Evolutionary conservation across 53 echinoderm and acorn worm species (phyloP).

Genomic region (Echinometra lucunter): DNA sequence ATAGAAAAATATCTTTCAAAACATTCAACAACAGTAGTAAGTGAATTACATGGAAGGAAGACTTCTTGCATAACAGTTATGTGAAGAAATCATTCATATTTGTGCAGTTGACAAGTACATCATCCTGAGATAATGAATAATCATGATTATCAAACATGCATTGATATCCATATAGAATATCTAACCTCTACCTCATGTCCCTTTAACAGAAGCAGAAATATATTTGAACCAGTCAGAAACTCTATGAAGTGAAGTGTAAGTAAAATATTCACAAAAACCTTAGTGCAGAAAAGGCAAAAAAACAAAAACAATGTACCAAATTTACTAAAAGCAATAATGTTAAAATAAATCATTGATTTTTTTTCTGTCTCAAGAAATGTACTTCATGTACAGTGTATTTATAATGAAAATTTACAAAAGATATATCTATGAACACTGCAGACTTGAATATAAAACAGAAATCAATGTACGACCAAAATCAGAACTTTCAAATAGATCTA

Average conservation of each 20-base stretch:
- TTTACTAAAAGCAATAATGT: not conserved
- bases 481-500: not conserved
- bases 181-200: not conserved
- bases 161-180: no score
- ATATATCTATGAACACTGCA: not conserved
- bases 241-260: not conserved
- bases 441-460: no score
- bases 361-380: not conserved
- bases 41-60: not conserved
- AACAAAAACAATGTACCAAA: not conserved
- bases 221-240: not conserved
- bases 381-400: not conserved
- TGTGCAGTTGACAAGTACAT: constrained; percentile 15
- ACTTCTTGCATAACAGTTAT: not conserved
- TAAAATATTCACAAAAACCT: not conserved
- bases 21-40: not conserved
- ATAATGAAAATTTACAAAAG: not conserved
- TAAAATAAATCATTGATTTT: not conserved
- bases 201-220: not conserved
- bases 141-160: not conserved
- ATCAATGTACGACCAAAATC: not conserved
- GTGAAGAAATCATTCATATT: not conserved
- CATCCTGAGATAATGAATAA: not conserved
- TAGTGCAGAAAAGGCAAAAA: not conserved
- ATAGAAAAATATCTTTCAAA: not conserved